Conservation (phyloP, 2,113 vertebrate genomes). For the Dipodomys ordii region DNA sequence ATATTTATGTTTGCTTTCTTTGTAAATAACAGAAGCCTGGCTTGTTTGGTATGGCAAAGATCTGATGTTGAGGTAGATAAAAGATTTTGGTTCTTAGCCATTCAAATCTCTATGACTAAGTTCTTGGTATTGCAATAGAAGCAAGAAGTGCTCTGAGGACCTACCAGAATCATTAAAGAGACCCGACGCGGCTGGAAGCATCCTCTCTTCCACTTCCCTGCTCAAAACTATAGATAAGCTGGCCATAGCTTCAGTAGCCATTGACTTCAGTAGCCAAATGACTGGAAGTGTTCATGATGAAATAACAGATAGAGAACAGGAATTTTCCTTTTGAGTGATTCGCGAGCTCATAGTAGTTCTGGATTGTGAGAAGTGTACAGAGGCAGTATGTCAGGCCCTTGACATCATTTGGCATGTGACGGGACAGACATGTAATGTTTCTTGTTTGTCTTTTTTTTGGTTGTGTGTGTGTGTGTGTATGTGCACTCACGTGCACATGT, state of each 20-base stretch:
- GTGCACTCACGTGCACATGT: no score
- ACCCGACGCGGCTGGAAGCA: neutral
- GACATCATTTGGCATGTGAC: no score
- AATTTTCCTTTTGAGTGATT: neutral
- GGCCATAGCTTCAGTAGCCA: neutral
- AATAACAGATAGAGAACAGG: neutral
- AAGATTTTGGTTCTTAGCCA: neutral
- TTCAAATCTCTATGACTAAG: neutral
- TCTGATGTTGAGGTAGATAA: neutral
- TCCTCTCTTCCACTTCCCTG: neutral
- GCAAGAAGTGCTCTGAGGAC: neutral
- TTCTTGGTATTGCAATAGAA: neutral
- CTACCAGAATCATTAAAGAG: neutral
- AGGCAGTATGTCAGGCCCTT: no score
- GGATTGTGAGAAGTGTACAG: neutral
- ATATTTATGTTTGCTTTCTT: neutral
- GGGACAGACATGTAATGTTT: no score
- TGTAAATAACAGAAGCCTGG: neutral
- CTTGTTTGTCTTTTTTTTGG: no score
- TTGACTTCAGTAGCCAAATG: neutral
- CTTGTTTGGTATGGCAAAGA: conserved; percentile 38
- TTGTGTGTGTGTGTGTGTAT: no score
- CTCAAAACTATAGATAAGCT: neutral
- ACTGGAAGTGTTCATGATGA: neutral
- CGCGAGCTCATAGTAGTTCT: neutral